Evolutionary conservation across 2,797 vertebrate genomes (phyloP).

Genomic region (Coendou prehensilis): DNA sequence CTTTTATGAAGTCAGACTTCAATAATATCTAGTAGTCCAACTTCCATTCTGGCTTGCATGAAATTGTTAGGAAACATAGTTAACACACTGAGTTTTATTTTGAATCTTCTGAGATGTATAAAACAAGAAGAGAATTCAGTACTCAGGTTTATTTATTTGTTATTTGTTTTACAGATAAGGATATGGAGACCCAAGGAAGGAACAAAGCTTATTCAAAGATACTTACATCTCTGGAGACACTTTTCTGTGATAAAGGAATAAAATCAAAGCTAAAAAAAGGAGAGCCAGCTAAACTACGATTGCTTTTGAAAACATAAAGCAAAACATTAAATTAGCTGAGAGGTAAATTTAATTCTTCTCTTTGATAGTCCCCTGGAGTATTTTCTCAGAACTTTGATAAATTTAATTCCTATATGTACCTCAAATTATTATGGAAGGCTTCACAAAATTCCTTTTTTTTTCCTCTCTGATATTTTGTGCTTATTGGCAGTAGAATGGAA

Average conservation of each 20-base stretch:
- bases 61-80: neutral
- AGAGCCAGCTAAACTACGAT: neutral
- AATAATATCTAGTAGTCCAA: neutral
- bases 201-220: constrained; percentile 11
- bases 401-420: constrained; percentile 43
- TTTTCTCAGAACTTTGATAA: constrained; percentile 27
- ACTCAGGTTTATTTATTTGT: neutral
- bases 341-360: constrained; percentile 65
- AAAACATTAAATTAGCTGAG: constrained; percentile 64
- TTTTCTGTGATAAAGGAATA: constrained; percentile 26
- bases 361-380: constrained; percentile 30
- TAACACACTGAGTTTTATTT: constrained; percentile 19
- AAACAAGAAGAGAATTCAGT: constrained; percentile 48
- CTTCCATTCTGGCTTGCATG: neutral
- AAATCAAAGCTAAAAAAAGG: constrained; percentile 63
- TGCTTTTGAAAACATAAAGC: constrained; percentile 46
- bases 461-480: neutral
- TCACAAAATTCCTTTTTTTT: constrained; percentile 16
- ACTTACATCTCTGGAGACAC: neutral
- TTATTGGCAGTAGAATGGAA: neutral
- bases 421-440: constrained; percentile 8
- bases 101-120: constrained; percentile 7
- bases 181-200: neutral
- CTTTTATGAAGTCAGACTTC: neutral
- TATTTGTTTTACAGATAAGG: neutral